Percentiles rank a stretch among this genome's conserved stretches.
phyloP scores from a whole-genome alignment of 2,888 invertebrate species.

The Teleiodes luculella region DNA sequence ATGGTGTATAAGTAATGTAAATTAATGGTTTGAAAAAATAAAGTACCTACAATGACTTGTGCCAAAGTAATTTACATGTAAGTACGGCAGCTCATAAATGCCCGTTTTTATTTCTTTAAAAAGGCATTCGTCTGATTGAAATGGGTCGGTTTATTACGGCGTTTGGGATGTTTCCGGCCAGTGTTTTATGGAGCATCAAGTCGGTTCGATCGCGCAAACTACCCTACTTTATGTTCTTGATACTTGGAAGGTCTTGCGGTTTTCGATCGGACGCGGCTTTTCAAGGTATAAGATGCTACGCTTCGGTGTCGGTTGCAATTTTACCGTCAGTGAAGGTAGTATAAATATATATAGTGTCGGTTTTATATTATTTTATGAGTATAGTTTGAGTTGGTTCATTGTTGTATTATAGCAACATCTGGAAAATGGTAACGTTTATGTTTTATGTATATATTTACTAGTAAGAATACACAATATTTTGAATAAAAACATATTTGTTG shows the following conservation, averaged over 20 bases:
- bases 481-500: too few relatives aligned
- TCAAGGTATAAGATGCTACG: neutral
- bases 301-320: too few relatives aligned
- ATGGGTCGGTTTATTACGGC: constrained; percentile 32
- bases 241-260: constrained; percentile 7
- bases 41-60: neutral
- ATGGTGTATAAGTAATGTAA: too few relatives aligned
- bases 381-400: too few relatives aligned
- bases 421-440: too few relatives aligned
- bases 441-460: too few relatives aligned
- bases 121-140: constrained; percentile 33
- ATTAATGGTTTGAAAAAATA: too few relatives aligned
- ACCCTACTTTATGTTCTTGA: constrained; percentile 3
- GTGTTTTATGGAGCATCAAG: constrained; percentile 36
- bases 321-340: neutral
- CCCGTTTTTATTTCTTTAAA: constrained; percentile 1
- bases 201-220: constrained; percentile 34
- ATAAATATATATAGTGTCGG: too few relatives aligned
- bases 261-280: neutral
- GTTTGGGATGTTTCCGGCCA: constrained; percentile 22
- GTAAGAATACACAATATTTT: too few relatives aligned
- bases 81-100: neutral
- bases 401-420: too few relatives aligned
- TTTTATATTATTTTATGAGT: too few relatives aligned
- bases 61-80: neutral